Evolutionary conservation across 2,797 vertebrate species (phyloP).

Genomic region (Hafferia zeledoni): DNA sequence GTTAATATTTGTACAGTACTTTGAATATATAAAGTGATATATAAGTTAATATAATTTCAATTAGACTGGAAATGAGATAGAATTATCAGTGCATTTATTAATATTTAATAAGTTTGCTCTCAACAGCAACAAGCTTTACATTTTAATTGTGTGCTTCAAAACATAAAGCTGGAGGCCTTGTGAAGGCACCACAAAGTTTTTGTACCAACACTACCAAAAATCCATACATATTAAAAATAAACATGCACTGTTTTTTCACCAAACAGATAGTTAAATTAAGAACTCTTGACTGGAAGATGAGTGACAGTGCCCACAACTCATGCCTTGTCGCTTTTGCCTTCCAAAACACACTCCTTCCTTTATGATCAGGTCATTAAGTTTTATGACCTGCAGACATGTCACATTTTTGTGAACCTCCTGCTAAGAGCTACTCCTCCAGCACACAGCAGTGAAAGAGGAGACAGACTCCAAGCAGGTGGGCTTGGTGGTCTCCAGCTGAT

Average conservation of each 20-base stretch:
- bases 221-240: background rate
- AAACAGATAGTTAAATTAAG: background rate
- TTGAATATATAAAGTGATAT: constrained; percentile 52
- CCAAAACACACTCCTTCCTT: background rate
- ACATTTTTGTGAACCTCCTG: background rate
- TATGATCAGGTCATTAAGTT: background rate
- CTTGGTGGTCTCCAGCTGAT: background rate
- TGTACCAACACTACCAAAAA: background rate
- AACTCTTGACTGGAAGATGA: background rate
- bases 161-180: background rate
- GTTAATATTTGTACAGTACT: constrained; percentile 62
- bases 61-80: constrained; percentile 58
- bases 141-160: constrained; percentile 55
- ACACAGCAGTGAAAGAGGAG: background rate
- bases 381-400: background rate
- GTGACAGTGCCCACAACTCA: background rate
- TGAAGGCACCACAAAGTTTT: background rate
- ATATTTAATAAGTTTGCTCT: constrained; percentile 37
- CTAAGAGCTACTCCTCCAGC: background rate
- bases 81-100: constrained; percentile 63
- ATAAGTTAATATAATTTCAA: constrained; percentile 65
- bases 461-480: fast-evolving
- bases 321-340: background rate
- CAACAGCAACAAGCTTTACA: constrained; percentile 49
- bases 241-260: background rate